These are phyloP conservation scores for Hemiprocne comata DNA, from an alignment of 2,113 vertebrate species.

Conservation along the genomic window DNA sequence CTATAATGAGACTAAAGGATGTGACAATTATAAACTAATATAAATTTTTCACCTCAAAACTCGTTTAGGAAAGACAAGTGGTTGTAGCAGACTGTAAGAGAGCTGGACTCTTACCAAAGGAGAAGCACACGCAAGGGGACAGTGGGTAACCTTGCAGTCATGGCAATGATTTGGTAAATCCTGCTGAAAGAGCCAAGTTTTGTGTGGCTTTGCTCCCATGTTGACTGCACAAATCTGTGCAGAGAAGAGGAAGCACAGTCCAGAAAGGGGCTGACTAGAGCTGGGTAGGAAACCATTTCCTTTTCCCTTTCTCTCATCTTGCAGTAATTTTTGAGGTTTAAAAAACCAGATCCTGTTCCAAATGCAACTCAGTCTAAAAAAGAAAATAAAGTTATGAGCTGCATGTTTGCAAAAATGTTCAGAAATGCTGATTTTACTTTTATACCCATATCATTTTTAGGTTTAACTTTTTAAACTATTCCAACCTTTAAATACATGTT, in stretches of 20 bases:
- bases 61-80: neutral
- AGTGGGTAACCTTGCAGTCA: rapidly evolving
- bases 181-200: neutral
- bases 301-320: neutral
- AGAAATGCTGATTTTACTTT: neutral
- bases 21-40: neutral
- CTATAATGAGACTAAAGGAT: neutral
- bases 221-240: neutral
- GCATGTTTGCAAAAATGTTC: neutral
- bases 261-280: neutral
- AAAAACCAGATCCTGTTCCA: neutral
- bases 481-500: neutral
- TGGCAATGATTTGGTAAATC: neutral
- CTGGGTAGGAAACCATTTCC: neutral
- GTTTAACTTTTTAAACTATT: neutral
- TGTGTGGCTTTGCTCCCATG: neutral
- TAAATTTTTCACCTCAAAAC: neutral
- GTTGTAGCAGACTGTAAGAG: neutral
- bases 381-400: neutral
- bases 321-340: neutral
- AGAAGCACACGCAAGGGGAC: rapidly evolving
- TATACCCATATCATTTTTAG: neutral
- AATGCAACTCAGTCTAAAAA: neutral
- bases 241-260: neutral
- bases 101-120: neutral